Conservation (phyloP, 2,888 invertebrate genomes). For the Athripsodes cinereus region DNA sequence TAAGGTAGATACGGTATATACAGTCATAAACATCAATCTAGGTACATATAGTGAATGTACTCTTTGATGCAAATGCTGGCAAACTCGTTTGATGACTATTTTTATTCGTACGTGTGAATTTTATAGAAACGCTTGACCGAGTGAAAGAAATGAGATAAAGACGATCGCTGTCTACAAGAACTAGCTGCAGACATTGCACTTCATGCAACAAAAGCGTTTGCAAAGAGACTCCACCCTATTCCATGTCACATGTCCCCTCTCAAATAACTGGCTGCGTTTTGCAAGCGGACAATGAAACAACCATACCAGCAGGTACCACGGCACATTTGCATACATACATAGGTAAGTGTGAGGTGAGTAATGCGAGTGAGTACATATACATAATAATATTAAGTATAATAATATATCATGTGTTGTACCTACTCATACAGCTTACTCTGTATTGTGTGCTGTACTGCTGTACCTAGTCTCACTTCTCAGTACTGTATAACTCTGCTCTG, state of each 20-base stretch:
- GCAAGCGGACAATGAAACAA: constrained; percentile 27
- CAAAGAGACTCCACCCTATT: constrained; percentile 25
- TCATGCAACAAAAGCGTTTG: constrained; percentile 36
- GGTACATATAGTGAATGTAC: too few relatives aligned
- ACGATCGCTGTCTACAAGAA: constrained; percentile 14
- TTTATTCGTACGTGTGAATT: not conserved
- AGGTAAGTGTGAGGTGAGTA: too few relatives aligned
- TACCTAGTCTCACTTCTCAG: too few relatives aligned
- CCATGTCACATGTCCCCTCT: constrained; percentile 21
- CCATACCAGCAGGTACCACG: constrained; percentile 22
- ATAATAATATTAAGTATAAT: too few relatives aligned
- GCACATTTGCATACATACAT: constrained; percentile 25
- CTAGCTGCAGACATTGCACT: constrained; percentile 51
- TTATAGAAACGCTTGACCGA: not conserved
- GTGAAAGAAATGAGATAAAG: constrained; percentile 6
- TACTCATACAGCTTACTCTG: too few relatives aligned
- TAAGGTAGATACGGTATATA: too few relatives aligned
- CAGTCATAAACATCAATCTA: too few relatives aligned
- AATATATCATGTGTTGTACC: too few relatives aligned
- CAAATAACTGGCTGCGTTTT: constrained; percentile 21
- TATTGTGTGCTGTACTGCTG: not conserved
- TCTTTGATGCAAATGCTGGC: constrained; percentile 1
- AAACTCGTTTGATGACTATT: constrained; percentile 1
- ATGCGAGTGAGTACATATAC: too few relatives aligned
- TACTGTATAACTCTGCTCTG: not conserved